Conservation (phyloP, 2,113 vertebrate genomes). For the Muntiacus muntjak region DNA sequence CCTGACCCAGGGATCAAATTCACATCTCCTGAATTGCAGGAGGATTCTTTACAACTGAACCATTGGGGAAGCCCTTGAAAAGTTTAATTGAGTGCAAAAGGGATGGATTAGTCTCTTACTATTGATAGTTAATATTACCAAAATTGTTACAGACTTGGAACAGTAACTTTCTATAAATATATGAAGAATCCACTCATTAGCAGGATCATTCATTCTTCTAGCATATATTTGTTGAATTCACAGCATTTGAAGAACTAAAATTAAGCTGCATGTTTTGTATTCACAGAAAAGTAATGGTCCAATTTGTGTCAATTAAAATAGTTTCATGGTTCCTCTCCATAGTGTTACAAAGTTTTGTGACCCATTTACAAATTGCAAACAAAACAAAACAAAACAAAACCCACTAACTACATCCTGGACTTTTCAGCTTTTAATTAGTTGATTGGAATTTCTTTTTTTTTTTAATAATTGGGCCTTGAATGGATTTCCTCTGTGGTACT, state of each 20-base stretch:
- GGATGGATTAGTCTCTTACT: fast-evolving
- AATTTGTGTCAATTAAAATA: not conserved
- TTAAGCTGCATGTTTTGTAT: not conserved
- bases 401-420: not conserved
- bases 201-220: not conserved
- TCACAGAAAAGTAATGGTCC: not conserved
- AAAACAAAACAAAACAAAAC: not conserved
- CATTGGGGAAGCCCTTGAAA: not conserved
- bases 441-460: not conserved
- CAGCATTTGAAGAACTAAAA: not conserved
- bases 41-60: not conserved
- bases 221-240: not conserved
- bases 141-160: not conserved
- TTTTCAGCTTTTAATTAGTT: not conserved
- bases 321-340: not conserved
- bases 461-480: not conserved
- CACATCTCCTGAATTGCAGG: not conserved
- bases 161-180: not conserved
- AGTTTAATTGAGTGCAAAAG: not conserved
- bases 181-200: not conserved
- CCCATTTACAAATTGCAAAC: not conserved
- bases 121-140: not conserved
- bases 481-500: not conserved
- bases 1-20: not conserved
- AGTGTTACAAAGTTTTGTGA: not conserved